phyloP scores from a whole-genome alignment of 35 echinoderm and acorn worm genomes.

The Strongylocentrotus purpuratus region DNA sequence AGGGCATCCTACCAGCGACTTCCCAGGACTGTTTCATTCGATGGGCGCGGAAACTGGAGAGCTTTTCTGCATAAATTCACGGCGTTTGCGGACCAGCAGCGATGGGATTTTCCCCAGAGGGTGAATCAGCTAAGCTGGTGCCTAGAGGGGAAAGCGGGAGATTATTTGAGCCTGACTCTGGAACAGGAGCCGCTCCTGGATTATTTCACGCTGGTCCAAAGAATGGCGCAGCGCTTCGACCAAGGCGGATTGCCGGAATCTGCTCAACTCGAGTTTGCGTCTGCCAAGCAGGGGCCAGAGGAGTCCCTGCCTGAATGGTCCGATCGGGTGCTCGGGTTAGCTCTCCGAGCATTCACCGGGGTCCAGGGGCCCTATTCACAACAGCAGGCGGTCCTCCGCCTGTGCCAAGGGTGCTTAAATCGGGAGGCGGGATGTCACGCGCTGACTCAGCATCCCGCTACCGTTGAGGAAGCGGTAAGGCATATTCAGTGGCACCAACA shows the following conservation, averaged over 20 bases:
- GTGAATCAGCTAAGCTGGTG: not conserved
- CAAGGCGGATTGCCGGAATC: not conserved
- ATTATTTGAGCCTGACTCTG: not conserved
- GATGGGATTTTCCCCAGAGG: not conserved
- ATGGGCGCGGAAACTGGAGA: not conserved
- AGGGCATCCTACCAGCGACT: not conserved
- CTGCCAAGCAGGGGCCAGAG: not conserved
- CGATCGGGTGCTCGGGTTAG: not conserved
- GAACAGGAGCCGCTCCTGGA: not conserved
- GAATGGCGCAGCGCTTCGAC: not conserved
- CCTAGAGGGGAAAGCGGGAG: not conserved
- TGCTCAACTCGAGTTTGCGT: not conserved
- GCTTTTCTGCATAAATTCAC: not conserved
- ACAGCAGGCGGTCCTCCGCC: no score
- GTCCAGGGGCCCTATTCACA: not conserved
- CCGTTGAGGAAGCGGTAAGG: not conserved
- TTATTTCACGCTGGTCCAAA: not conserved
- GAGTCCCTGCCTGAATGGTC: not conserved
- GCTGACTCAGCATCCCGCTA: not conserved
- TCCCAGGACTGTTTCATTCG: not conserved
- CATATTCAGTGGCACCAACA: not conserved
- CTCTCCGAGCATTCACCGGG: not conserved
- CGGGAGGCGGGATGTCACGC: not conserved
- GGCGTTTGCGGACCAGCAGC: not conserved
- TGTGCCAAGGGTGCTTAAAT: not conserved